phyloP scores from a whole-genome alignment of 2,888 invertebrate genomes.

The Hetaerina titia region DNA sequence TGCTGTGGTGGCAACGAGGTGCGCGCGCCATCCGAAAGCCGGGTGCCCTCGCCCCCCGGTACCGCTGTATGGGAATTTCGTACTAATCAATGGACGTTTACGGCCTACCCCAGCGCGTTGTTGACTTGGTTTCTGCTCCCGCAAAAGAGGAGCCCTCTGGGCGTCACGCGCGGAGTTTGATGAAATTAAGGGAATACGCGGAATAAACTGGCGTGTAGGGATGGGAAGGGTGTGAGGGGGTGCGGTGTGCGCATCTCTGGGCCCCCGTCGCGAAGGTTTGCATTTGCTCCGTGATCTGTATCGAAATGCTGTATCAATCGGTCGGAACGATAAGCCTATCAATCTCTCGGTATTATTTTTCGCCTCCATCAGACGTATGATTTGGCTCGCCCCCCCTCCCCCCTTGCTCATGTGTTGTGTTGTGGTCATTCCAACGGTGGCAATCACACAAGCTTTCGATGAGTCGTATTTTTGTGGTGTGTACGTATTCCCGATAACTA shows the following conservation, averaged over 20 bases:
- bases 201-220: too few relatives aligned
- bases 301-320: not conserved
- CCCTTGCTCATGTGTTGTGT: too few relatives aligned
- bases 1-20: too few relatives aligned
- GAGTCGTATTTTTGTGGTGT: not conserved
- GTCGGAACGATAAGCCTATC: not conserved
- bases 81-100: not conserved
- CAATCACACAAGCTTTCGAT: not conserved
- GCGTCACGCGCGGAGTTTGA: not conserved
- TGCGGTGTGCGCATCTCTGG: not conserved
- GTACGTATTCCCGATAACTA: not conserved
- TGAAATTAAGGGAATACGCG: not conserved
- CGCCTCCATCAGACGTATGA: too few relatives aligned
- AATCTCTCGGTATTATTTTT: too few relatives aligned
- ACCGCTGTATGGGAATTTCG: not conserved
- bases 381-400: too few relatives aligned
- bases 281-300: not conserved
- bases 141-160: not conserved
- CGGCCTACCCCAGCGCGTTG: not conserved
- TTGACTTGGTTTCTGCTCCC: not conserved
- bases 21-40: too few relatives aligned
- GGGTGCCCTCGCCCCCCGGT: too few relatives aligned
- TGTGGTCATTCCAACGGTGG: not conserved
- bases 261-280: not conserved
- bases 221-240: not conserved